Evolutionary conservation across 30 jellyfish, hydroid and myxozoan species (phyloP).

Genomic region (Turritopsis dohrnii): DNA sequence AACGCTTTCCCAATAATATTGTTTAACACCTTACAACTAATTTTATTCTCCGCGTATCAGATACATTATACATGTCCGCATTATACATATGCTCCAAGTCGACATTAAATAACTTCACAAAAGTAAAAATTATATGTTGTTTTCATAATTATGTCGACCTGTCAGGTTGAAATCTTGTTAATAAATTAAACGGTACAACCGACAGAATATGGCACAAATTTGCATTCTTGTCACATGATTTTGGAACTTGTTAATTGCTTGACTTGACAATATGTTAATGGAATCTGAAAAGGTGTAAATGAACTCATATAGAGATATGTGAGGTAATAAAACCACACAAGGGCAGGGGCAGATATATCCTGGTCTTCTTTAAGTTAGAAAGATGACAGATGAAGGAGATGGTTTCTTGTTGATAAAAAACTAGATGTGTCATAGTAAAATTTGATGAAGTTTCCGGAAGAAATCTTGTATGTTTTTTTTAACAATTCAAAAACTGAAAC

Average conservation of each 20-base stretch:
- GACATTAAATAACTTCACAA: neutral
- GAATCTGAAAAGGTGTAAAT: neutral
- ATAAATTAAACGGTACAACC: neutral
- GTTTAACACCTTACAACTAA: too few species aligned
- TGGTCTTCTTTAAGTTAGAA: too few species aligned
- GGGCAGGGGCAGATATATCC: too few species aligned
- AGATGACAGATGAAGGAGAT: too few species aligned
- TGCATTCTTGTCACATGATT: neutral
- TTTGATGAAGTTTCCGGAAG: neutral
- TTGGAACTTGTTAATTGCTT: neutral
- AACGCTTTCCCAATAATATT: neutral
- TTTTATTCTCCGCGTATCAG: too few species aligned
- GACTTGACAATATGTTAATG: neutral
- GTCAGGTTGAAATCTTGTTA: too few species aligned
- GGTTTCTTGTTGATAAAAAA: too few species aligned
- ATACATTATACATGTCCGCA: too few species aligned
- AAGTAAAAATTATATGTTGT: too few species aligned
- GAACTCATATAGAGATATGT: neutral
- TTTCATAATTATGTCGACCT: too few species aligned
- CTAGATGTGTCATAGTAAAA: neutral
- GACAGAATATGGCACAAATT: neutral
- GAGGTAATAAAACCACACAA: neutral
- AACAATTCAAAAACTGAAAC: too few species aligned
- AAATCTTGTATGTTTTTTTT: too few species aligned
- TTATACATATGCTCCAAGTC: neutral